Base-by-base conservation (phyloP, 2,797 vertebrate genomes). In the Myotis planiceps region DNA sequence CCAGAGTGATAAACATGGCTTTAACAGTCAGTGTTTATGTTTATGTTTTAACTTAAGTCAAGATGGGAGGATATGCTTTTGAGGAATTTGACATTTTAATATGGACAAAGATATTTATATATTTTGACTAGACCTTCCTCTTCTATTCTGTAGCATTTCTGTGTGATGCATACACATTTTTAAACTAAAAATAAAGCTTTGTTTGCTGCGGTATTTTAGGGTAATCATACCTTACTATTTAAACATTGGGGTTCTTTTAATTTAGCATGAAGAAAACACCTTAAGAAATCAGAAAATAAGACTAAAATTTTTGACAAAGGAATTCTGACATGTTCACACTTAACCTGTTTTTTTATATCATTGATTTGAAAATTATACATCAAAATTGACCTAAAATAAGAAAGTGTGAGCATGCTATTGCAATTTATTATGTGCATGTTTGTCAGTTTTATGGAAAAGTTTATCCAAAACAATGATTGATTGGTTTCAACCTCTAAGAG, bases 391-490 rank as follows among this genome's bases (percentile, higher is more conserved):
- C 2, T 23, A 1, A n/a, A 23, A 3, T n/a, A 29, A 9, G 10
- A 42, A 42, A 66, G 5, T 66, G 2, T 60, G 39, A 74, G 10
- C n/a, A 71, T 18, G 25, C 9, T 19, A 10, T n/a, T 45, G 4
- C 80, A 68, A 68, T 37, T 82, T 89, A 76, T 47, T 42, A 42
- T 69, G 27, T 51, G 15, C 4, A 25, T 1, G 2, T n/a, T 63
- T 94, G 76, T 93, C 76, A 51, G 0, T 69, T 89, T 69, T 53
- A 71, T 51, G 65, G n/a, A 74, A 87, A 90, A 92, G 21, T 87
- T 87, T 74, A 78, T 93, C 42, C 12, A 71, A 75, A 71, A 45
- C 4, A 63, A 71, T 82, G 90, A 90, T 84, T 72, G 79, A 96
- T 88, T 84, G 49, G 21, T 78, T 88, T 87, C 55, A 51, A 32